These are phyloP conservation scores for Tupiocoris notatus DNA, from an alignment of 2,888 invertebrate genomes.

Conservation along the genomic window DNA sequence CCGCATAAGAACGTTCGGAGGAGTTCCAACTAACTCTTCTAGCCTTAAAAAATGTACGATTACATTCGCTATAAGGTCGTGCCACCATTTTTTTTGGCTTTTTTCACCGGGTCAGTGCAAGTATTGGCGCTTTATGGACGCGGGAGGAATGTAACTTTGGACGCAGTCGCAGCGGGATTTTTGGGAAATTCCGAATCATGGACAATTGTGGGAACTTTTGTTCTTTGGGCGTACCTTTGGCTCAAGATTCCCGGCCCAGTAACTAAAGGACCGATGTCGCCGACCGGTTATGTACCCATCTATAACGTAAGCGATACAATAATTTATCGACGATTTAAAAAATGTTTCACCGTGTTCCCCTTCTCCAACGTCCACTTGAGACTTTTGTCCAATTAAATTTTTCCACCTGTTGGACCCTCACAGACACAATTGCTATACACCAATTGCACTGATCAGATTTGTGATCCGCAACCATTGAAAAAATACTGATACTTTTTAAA, in stretches of 20 bases:
- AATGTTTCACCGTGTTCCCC: too few relatives aligned
- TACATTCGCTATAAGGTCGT: constrained; percentile 51
- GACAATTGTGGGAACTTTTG: constrained; percentile 51
- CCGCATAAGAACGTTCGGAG: too few relatives aligned
- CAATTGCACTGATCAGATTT: too few relatives aligned
- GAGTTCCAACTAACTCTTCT: too few relatives aligned
- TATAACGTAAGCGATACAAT: constrained; percentile 49
- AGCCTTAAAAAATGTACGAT: constrained; percentile 37
- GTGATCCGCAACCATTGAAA: too few relatives aligned
- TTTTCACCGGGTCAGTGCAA: constrained; percentile 52
- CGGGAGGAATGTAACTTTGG: constrained; percentile 47
- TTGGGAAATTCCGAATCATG: constrained; percentile 53
- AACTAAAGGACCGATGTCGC: constrained; percentile 56
- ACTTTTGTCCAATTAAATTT: too few relatives aligned
- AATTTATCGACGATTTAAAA: too few relatives aligned
- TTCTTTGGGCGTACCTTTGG: constrained; percentile 55
- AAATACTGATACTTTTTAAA: background rate
- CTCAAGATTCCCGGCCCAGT: constrained; percentile 54
- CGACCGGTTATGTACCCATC: constrained; percentile 56
- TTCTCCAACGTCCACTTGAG: too few relatives aligned
- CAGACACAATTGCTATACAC: too few relatives aligned
- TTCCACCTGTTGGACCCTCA: too few relatives aligned
- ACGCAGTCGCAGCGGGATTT: constrained; percentile 46
- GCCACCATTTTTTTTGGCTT: constrained; percentile 53
- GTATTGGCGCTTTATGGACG: constrained; percentile 51